Evolutionary conservation across 53 echinoderm and acorn worm species (phyloP), one percentile per base, ranked within the genome.

Genomic region (Holothuria leucospilota): DNA sequence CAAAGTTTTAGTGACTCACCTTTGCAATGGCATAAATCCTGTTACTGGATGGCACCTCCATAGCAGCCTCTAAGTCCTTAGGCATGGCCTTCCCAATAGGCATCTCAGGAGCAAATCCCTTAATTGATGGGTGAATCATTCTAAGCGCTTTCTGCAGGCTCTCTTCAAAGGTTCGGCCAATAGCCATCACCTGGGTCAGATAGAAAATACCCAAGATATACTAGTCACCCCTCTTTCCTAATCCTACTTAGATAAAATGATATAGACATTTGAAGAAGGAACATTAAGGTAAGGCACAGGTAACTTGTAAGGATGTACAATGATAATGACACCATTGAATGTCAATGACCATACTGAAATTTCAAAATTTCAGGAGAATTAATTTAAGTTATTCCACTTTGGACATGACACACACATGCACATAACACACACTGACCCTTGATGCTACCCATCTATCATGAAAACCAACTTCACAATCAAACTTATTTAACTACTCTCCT

Each of bases 41-140:
- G 70, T 90, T 88, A 83, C 93, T 95, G 18, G 98, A 95, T 14
- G 98, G 95, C 20, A 89, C 85, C 59, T 82, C 87, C 67, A 98
- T 86, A 21, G 91, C 93, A 14, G 90, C 90, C 27, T 95, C 93
- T 29, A 98, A 84, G 29, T 84, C 84, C 0, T 82, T 77, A 0
- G 91, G 87, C 62, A 98, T 88, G 13, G 68, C 8, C 78, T 92
- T 95, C 41, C 98, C 98, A 61, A 88, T 69, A 42, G 98, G 98
- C 90, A 98, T 92, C 20, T 86, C 75, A 69, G 95, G 90, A 18
- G 86, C 85, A 87, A 98, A 98, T 16, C 98, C 98, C 49, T 93
- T 93, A 40, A 95, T 95, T n/a, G 98, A 95, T 21, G 98, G 98
- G 60, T 98, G 98, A 38, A 95, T 95, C 98, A 98, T 98, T 26